Evolutionary conservation across 1,140 invertebrate genomes (phyloP).

Genomic region (Drosophila orena): DNA sequence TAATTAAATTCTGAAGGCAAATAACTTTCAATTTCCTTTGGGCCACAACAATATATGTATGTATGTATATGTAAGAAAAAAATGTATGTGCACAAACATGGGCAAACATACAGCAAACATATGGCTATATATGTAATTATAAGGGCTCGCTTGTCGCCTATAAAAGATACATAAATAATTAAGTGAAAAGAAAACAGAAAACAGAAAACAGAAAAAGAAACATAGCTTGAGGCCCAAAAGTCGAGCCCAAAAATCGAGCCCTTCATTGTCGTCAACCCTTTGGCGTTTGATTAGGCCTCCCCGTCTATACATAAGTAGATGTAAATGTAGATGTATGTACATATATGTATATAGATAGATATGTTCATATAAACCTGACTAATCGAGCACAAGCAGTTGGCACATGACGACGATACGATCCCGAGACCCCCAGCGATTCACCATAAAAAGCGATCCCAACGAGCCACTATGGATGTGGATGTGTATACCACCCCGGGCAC

Average conservation of each 20-base stretch:
- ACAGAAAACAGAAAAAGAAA: constrained; percentile 1
- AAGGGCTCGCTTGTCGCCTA: constrained; percentile 26
- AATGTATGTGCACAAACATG: constrained; percentile 52
- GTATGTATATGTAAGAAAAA: not conserved
- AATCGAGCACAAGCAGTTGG: constrained; percentile 73
- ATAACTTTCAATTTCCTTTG: constrained; percentile 75
- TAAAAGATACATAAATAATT: constrained; percentile 71
- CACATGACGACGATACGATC: constrained; percentile 29
- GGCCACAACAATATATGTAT: constrained; percentile 15
- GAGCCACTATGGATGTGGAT: too few species aligned
- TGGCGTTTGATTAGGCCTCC: constrained; percentile 12
- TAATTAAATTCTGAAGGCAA: constrained; percentile 72
- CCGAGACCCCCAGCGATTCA: constrained; percentile 15
- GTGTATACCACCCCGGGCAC: not conserved
- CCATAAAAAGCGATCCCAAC: not conserved
- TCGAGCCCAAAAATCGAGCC: constrained; percentile 9
- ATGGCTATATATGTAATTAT: constrained; percentile 25
- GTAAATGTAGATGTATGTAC: not conserved
- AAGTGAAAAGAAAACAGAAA: constrained; percentile 20
- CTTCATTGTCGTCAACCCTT: constrained; percentile 44
- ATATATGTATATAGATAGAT: too few species aligned
- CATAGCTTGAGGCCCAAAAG: constrained; percentile 1
- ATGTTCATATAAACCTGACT: constrained; percentile 40
- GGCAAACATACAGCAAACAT: constrained; percentile 52
- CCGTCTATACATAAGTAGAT: not conserved